Conservation (phyloP, 2,797 vertebrate species). For the Clangula hyemalis region DNA sequence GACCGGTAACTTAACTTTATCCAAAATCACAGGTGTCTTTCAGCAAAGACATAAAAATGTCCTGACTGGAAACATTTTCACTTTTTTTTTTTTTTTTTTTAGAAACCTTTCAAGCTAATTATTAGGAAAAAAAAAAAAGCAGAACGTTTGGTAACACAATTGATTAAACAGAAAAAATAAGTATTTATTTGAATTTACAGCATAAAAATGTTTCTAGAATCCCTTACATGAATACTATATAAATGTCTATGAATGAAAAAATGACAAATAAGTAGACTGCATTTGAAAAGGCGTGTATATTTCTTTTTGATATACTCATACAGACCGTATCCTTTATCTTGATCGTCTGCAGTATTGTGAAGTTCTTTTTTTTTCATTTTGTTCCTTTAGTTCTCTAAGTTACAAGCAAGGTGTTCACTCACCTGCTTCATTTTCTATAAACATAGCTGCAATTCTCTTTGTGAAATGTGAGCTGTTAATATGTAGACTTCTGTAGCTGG, state of each 20-base stretch:
- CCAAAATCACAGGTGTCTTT: not conserved
- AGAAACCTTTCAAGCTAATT: not conserved
- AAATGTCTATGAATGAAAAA: not conserved
- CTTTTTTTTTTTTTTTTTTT: not conserved
- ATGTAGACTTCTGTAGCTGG: not conserved
- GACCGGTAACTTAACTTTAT: not conserved
- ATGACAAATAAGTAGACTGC: not conserved
- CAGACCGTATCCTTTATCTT: not conserved
- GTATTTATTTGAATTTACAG: not conserved
- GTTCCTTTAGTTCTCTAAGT: not conserved
- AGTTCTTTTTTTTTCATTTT: not conserved
- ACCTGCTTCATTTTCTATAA: not conserved
- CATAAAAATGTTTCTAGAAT: not conserved
- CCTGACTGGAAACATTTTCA: not conserved
- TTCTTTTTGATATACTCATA: not conserved
- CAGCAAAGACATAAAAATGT: not conserved
- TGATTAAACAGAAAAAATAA: not conserved
- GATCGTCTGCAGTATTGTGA: fast-evolving
- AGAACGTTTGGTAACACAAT: not conserved
- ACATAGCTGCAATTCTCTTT: not conserved
- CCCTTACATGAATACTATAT: not conserved
- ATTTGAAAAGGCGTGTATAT: fast-evolving
- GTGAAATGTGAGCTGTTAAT: not conserved
- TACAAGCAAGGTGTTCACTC: not conserved
- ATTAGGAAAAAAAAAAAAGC: not conserved